A percentile compares a stretch with the other conserved stretches of the same genome.
Evolutionary conservation across 2,797 vertebrate species (phyloP).

Genomic region (Agapornis canus): DNA sequence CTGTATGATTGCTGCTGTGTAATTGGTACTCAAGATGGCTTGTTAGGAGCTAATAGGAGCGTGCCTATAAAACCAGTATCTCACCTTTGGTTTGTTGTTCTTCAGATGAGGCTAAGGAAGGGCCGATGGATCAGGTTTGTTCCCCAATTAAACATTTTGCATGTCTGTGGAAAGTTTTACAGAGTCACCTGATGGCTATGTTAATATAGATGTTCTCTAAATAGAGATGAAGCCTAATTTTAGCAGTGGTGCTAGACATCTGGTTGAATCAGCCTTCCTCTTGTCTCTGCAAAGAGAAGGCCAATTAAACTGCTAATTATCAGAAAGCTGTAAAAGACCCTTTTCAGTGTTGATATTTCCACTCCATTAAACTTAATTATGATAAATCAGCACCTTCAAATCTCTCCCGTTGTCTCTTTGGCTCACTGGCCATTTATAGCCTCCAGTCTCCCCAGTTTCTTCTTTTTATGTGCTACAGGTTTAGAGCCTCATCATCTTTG

Average conservation of each 20-base stretch:
- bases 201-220: neutral
- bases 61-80: fast-evolving
- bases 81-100: neutral
- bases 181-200: neutral
- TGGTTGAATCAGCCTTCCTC: neutral
- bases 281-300: neutral
- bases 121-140: neutral
- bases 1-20: neutral
- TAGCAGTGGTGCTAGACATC: neutral
- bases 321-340: neutral
- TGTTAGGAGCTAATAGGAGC: neutral
- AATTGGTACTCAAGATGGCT: neutral
- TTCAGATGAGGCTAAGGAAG: neutral
- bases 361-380: slow-evolving; percentile 12
- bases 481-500: neutral
- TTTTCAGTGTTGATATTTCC: neutral
- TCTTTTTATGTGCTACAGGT: neutral
- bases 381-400: neutral
- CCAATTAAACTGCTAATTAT: neutral
- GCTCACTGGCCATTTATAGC: neutral
- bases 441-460: neutral
- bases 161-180: neutral
- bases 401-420: neutral
- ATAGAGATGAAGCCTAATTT: neutral
- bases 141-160: neutral